Evolutionary conservation across 2,113 vertebrate genomes (phyloP).

Genomic region (Centropus bengalensis): DNA sequence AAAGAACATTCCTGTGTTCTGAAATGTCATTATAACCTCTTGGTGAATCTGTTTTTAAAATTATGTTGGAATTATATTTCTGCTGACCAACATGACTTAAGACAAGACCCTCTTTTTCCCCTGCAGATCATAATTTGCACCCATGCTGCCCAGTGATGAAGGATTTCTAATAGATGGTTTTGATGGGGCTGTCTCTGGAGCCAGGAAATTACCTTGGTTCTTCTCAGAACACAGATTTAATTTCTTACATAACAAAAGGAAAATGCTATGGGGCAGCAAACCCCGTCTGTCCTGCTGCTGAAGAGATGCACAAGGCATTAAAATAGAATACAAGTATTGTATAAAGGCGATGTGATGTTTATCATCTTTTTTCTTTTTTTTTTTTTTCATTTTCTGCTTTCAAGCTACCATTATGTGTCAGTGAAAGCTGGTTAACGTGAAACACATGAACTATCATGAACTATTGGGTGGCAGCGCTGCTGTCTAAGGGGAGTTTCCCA

Average conservation of each 20-base stretch:
- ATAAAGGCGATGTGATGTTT: background rate
- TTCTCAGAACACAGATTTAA: background rate
- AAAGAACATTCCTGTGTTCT: background rate
- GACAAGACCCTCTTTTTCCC: background rate
- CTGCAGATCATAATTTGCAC: background rate
- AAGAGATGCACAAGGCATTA: background rate
- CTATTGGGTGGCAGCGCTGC: background rate
- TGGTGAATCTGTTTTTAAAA: background rate
- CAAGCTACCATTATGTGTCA: background rate
- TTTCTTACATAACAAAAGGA: background rate
- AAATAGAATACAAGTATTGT: background rate
- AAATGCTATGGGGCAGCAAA: background rate
- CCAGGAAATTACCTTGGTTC: no score
- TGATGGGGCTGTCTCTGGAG: background rate
- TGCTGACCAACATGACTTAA: background rate
- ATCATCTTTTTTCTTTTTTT: background rate
- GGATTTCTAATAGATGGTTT: background rate
- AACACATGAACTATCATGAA: background rate
- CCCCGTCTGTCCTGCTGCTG: background rate
- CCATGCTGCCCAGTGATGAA: background rate
- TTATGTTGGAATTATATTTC: background rate
- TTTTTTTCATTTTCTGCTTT: background rate
- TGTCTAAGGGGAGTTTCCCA: background rate
- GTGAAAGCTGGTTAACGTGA: background rate
- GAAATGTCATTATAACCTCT: background rate